Conservation (phyloP, 1,140 invertebrate species). For the Microplitis mediator region DNA sequence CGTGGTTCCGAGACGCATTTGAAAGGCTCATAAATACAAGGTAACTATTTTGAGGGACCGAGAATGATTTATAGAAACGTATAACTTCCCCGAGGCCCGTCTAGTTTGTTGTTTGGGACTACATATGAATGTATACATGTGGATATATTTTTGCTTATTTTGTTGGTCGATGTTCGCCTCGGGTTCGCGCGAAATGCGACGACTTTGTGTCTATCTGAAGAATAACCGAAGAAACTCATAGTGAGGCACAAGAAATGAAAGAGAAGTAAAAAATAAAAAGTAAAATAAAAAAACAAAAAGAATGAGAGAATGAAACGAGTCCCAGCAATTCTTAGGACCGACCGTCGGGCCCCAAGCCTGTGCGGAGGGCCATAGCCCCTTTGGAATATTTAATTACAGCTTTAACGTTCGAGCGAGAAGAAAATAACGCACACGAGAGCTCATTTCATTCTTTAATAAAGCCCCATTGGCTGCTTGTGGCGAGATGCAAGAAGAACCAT, state of each 20-base stretch:
- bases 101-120: conserved; percentile 27
- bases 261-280: neutral
- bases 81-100: conserved; percentile 46
- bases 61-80: conserved; percentile 63
- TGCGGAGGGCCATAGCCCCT: conserved; percentile 30
- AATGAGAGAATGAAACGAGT: conserved; percentile 21
- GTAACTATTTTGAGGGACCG: conserved; percentile 42
- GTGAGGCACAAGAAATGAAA: neutral
- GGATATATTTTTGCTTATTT: conserved; percentile 11
- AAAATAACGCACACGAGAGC: conserved; percentile 45
- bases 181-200: conserved; percentile 21
- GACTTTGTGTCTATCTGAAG: conserved; percentile 34
- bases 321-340: conserved; percentile 10
- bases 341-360: conserved; percentile 17
- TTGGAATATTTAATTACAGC: conserved; percentile 55
- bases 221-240: neutral
- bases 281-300: conserved; percentile 2
- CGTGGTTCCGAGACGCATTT: conserved; percentile 43
- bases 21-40: conserved; percentile 58
- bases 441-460: conserved; percentile 31
- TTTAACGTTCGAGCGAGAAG: conserved; percentile 43
- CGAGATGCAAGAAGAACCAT: conserved; percentile 22
- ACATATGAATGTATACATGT: conserved; percentile 10
- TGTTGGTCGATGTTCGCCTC: neutral
- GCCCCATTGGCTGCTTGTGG: conserved; percentile 29